phyloP scores from a whole-genome alignment of 2,113 vertebrate genomes.

The Rhinolophus sinicus region DNA sequence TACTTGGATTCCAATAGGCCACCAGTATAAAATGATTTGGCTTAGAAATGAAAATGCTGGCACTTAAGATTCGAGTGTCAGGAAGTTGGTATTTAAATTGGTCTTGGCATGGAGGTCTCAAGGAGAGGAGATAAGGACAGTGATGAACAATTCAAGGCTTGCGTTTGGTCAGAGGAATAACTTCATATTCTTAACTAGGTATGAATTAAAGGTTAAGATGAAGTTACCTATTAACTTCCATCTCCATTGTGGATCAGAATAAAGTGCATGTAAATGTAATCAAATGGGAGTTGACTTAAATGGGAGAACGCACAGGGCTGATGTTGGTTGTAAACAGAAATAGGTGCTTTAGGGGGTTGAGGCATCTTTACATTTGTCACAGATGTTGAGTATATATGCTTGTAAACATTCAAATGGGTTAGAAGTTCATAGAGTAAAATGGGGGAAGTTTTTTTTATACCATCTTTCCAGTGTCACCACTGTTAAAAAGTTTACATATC shows the following conservation, averaged over 20 bases:
- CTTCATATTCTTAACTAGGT: background rate
- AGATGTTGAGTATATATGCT: background rate
- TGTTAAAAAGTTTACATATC: background rate
- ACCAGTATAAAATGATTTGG: background rate
- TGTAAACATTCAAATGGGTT: background rate
- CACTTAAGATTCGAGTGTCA: background rate
- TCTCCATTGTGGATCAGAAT: background rate
- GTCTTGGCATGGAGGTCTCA: background rate
- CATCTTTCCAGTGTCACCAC: background rate
- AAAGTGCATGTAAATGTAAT: background rate
- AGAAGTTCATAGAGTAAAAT: background rate
- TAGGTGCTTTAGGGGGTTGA: background rate
- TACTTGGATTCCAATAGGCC: background rate
- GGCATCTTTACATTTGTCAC: background rate
- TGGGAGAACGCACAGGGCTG: background rate
- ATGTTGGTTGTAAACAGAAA: background rate
- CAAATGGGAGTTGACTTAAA: background rate
- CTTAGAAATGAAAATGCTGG: conserved; percentile 37
- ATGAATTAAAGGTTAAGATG: conserved; percentile 23
- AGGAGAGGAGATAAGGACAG: background rate
- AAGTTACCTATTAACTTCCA: background rate
- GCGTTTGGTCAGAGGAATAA: background rate
- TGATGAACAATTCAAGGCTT: background rate
- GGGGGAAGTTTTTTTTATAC: background rate
- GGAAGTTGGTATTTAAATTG: background rate